Conservation (phyloP, 2,797 vertebrate species). For the Sylvia borin region DNA sequence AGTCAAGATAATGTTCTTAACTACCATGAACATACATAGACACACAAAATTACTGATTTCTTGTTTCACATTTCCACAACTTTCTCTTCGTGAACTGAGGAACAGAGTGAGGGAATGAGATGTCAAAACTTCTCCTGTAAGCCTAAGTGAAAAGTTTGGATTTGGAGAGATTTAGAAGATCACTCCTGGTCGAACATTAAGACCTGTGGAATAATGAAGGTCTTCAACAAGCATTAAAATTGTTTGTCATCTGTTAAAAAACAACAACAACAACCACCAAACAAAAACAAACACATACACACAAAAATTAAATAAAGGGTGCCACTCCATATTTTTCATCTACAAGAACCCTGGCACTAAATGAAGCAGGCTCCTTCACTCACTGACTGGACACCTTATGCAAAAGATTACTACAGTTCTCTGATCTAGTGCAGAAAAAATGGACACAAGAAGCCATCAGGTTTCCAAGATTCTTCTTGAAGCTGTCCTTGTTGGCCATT, state of each 20-base stretch:
- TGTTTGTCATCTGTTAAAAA: not conserved
- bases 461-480: not conserved
- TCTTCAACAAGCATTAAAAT: not conserved
- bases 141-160: not conserved
- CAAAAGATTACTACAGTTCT: not conserved
- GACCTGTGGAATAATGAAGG: not conserved
- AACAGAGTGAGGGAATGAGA: not conserved
- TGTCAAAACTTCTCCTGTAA: not conserved
- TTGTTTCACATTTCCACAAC: not conserved
- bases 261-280: no score
- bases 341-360: not conserved
- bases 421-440: not conserved
- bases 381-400: not conserved
- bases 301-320: not conserved
- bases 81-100: not conserved
- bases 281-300: not conserved
- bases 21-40: not conserved
- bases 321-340: not conserved
- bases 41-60: not conserved
- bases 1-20: not conserved
- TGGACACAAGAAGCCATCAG: not conserved
- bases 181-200: not conserved
- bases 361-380: not conserved
- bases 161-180: not conserved
- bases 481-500: not conserved